Evolutionary conservation across 2,797 vertebrate species (phyloP).

Genomic region (Nannoperca australis): DNA sequence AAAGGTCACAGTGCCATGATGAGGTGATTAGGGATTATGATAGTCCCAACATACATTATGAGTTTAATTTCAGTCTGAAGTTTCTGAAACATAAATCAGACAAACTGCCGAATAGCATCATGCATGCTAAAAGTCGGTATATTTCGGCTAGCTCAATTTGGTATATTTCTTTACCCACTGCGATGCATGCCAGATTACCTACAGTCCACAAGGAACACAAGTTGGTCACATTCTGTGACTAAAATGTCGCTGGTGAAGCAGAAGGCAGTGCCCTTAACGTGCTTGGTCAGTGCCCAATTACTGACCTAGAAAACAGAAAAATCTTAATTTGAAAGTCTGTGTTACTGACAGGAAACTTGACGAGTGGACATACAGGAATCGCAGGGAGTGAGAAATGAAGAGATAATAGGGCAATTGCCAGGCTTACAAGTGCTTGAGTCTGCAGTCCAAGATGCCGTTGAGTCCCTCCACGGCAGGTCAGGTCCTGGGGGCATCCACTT

Average conservation of each 20-base stretch:
- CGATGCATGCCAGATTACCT: neutral
- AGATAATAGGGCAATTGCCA: conserved; percentile 47
- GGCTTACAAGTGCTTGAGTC: conserved; percentile 42
- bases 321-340: conserved; percentile 17
- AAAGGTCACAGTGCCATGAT: conserved; percentile 17
- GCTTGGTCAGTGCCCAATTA: conserved; percentile 8
- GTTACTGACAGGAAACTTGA: conserved; percentile 6
- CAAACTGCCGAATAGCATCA: conserved; percentile 8
- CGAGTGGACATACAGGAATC: conserved; percentile 15
- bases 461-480: conserved; percentile 54
- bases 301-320: neutral
- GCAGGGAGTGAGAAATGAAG: conserved; percentile 32
- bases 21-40: conserved; percentile 20
- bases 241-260: neutral
- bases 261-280: neutral
- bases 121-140: conserved; percentile 8
- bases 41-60: neutral
- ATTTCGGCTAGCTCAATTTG: conserved; percentile 15
- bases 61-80: neutral
- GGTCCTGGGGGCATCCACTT: conserved; percentile 45
- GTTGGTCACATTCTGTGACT: neutral
- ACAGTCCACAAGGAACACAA: neutral
- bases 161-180: neutral
- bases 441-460: conserved; percentile 20
- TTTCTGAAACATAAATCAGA: neutral